A percentile compares a stretch with the other conserved stretches of the same genome.
These are phyloP conservation scores for Carabus problematicus DNA, from an alignment of 2,888 invertebrate species.

Conservation along the genomic window DNA sequence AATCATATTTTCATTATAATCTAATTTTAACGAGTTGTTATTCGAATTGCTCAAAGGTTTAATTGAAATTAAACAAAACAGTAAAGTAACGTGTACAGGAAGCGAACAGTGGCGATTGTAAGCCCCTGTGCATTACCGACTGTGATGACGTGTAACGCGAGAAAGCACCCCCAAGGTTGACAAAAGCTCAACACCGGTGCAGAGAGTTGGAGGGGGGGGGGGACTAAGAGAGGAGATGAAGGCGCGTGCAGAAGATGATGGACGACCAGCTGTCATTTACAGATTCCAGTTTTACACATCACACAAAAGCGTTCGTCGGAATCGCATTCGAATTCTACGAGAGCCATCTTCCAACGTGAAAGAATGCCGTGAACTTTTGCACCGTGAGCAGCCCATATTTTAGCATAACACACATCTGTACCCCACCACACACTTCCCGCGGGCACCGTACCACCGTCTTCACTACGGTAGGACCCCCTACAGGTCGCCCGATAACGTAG, in stretches of 20 bases:
- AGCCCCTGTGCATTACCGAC: neutral
- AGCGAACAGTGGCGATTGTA: no score
- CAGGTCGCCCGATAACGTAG: no score
- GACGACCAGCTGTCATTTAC: constrained; percentile 49
- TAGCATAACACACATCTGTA: constrained; percentile 13
- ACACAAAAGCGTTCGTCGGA: constrained; percentile 45
- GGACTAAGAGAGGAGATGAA: neutral
- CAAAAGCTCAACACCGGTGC: neutral
- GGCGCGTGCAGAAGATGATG: constrained; percentile 44
- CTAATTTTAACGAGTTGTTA: no score
- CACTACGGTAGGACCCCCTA: no score
- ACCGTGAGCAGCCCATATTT: constrained; percentile 36
- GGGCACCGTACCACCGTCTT: no score
- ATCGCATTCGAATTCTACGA: constrained; percentile 53
- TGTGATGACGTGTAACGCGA: neutral
- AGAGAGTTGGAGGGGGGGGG: neutral
- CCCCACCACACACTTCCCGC: no score
- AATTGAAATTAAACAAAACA: no score
- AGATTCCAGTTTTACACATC: constrained; percentile 46
- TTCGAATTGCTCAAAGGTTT: no score
- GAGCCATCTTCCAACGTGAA: constrained; percentile 28
- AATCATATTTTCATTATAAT: no score
- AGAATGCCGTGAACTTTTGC: constrained; percentile 35
- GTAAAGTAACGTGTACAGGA: no score
- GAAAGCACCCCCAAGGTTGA: neutral